A percentile compares a stretch with the other conserved stretches of the same genome.
These are phyloP conservation scores for Trichomalopsis sarcophagae DNA, from an alignment of 1,140 invertebrate genomes.

Conservation along the genomic window DNA sequence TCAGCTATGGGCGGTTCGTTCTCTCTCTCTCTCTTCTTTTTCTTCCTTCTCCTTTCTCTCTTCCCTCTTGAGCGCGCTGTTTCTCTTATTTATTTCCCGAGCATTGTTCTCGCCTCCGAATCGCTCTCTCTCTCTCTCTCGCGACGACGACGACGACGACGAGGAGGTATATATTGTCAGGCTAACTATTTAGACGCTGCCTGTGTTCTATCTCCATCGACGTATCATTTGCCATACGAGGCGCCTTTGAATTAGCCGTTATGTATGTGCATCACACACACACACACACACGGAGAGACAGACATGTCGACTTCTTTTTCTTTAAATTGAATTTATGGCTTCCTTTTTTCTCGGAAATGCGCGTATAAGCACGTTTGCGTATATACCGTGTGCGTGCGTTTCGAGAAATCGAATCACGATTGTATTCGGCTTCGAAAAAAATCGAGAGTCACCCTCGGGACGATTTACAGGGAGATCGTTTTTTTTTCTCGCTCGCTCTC, in stretches of 20 bases:
- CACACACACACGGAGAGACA: too few relatives aligned
- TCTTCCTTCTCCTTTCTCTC: background rate
- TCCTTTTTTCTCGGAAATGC: too few relatives aligned
- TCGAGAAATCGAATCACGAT: too few relatives aligned
- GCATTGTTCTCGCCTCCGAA: constrained; percentile 40
- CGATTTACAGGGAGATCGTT: constrained; percentile 10
- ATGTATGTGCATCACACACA: background rate
- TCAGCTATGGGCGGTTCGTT: constrained; percentile 17
- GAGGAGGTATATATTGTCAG: constrained; percentile 13
- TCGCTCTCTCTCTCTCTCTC: background rate
- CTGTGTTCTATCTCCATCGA: background rate
- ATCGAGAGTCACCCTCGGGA: constrained; percentile 21
- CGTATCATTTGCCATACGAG: constrained; percentile 3
- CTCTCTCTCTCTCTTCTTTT: background rate
- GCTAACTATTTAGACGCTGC: constrained; percentile 30
- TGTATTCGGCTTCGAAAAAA: background rate
- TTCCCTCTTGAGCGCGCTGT: background rate
- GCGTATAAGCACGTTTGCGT: too few relatives aligned
- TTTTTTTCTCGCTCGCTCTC: background rate
- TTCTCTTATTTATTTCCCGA: constrained; percentile 42
- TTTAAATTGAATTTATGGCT: background rate
- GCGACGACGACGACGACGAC: too few relatives aligned
- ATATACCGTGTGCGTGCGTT: too few relatives aligned
- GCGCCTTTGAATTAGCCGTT: background rate
- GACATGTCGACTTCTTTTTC: background rate